Evolutionary conservation across 92 coral and sea anemone species (phyloP), one percentile per base, ranked within the genome.

Genomic region (Zoanthus sansibaricus): DNA sequence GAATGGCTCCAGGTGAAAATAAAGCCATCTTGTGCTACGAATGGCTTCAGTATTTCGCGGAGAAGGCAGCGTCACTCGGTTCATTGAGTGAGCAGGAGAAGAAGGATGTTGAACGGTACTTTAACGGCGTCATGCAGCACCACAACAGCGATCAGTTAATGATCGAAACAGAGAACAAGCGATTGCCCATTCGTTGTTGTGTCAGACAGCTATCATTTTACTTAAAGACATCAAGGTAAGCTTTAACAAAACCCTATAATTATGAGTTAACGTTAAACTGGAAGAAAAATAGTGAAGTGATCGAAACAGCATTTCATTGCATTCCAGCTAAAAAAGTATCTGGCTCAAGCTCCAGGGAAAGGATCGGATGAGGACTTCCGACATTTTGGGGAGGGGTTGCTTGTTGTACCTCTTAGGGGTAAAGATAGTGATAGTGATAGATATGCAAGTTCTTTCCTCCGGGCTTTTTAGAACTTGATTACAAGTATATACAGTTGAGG

Each of bases 191-290:
- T 42, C 85, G 75, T 11, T 18, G 61, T 17, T 70, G 49, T 32
- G 13, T 80, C 46, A 64, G 85, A 4, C 21, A 18, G 6, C 21
- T 80, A 12, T 59, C 85, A 46, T 25, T 64, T 6, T 21, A 80
- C 48, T 21, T 80, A 42, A 46, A 18, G 44, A 80, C 85, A 20
- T 80, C 85, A 14, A 80, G 85, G 85, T 80, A 4, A 66, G 84
- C 59, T 47, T 17, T 14, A 33, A 14, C 10, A 52, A 54, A 49
- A 0, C 14, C n/a, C 5, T 37, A 16, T 15, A 4, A 5, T 6
- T 9, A 5, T 15, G 4, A 1, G 5, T 4, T 30, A 1, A 30
- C 1, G 54, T 49, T 49, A 49, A 7, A 49, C 3, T 4, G 12
- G 55, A 37, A 7, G 47, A 1, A 11, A 7, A 33, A 1, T 18